Base-by-base conservation (phyloP, 2,113 vertebrate genomes). In the Protobothrops mucrosquamatus region DNA sequence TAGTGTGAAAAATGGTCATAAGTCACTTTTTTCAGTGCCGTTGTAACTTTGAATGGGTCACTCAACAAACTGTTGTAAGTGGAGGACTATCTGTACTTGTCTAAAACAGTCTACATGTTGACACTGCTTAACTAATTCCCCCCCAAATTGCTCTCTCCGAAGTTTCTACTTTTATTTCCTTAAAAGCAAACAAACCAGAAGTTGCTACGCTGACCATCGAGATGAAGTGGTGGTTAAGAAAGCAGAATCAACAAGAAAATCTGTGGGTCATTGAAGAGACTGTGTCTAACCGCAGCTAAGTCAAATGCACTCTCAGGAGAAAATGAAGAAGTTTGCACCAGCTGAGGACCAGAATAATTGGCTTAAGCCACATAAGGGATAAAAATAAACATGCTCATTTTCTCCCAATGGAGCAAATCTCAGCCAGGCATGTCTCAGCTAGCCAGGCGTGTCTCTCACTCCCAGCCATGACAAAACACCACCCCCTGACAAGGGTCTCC, bases 391-490 rank as follows among this genome's bases (percentile, higher is more conserved):
- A 51, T 29, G 95, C 92, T 94, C 92, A 57, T 89, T 95, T 90
- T 93, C 88, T 89, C 96, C 94, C 90, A 69, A 18, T 93, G 93
- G 89, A 97, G 93, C 91, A 95, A 92, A 0, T 91, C 0, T 2
- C 94, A 96, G 89, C 89, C 93, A 96, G 95, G 91, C 96, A 91
- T 97, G 97, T 87, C 92, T 93, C 89, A 92, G 95, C 96, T 94
- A 94, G 96, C 93, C 94, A 95, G 34, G 74, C 18, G 7, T 43
- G 34, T 22, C 96, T 95, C 2, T 10, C 93, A 46, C 61, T 85
- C 93, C 89, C 18, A 48, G 74, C 85, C 97, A 94, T 0, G 0
- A 96, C 92, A 96, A 92, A 95, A 88, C 93, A 81, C 8, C 8
- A 69, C 55, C 86, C 89, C 15, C 94, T 91, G 0, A 3, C 94